Base-by-base conservation (phyloP, 2,113 vertebrate species). In the Chloebia gouldiae region DNA sequence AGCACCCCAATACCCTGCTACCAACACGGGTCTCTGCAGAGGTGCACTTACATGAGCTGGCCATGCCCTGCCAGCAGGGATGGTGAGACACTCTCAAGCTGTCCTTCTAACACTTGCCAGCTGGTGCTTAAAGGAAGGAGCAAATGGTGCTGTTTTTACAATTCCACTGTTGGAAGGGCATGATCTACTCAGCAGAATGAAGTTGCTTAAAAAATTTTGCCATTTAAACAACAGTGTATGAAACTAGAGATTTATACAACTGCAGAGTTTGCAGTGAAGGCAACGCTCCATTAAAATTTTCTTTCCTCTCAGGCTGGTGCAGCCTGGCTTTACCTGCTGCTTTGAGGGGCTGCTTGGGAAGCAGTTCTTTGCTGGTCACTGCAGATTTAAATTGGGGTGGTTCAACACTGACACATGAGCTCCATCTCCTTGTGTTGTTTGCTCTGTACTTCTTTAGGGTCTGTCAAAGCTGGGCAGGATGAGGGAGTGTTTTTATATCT, bases 1-100 rank as follows among this genome's bases (percentile, higher is more conserved):
- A 25, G 59, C 93, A 51, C 49, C 64, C 49, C 37, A 7, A 0
- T 3, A 1, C 6, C 5, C 60, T 35, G 40, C 7, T 7, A n/a
- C 13, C 40, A 63, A 1, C 61, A 4, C 1, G 3, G 31, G 31
- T 4, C 8, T 18, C 10, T 40, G 56, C 73, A 87, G 81, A 68
- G 37, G 31, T 4, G 0, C 60, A 25, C 6, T 60, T 13, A 1
- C 0, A 22, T 68, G 18, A 76, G 81, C 75, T 72, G 78, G 40
- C 61, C 3, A 0, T 47, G 53, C 33, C 18, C 72, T 76, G 53
- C 33, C 11, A 18, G 30, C 1, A 0, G 24, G 31, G 20, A 13
- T 21, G 3, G 0, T 30, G 19, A 68, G 30, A 9, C 73, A 13
- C 42, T 64, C 63, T 63, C 68, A 81, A 61, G 73, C 89, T 94